Evolutionary conservation across 2,797 vertebrate genomes (phyloP).

Genomic region (Hemitrygon akajei): DNA sequence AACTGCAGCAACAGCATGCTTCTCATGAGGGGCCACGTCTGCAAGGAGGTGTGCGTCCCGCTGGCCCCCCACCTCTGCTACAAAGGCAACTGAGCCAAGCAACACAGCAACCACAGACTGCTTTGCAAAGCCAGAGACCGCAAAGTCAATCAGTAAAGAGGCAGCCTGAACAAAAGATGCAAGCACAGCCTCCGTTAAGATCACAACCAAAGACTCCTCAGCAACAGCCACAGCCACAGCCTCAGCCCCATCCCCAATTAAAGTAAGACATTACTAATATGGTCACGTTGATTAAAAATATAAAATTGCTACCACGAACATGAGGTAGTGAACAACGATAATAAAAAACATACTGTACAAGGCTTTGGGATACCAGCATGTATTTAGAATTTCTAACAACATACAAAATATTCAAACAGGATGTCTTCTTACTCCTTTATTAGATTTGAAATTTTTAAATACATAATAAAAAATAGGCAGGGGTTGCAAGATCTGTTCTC

Average conservation of each 20-base stretch:
- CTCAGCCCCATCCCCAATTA: constrained; percentile 82
- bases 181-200: constrained; percentile 57
- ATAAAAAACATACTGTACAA: background rate
- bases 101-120: constrained; percentile 68
- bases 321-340: background rate
- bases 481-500: background rate
- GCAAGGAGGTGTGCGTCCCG: constrained; percentile 55
- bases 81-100: constrained; percentile 64
- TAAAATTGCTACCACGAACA: background rate
- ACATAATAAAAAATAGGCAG: background rate
- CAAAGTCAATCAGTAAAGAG: constrained; percentile 22
- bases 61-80: constrained; percentile 64
- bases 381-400: background rate
- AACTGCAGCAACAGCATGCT: constrained; percentile 57
- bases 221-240: constrained; percentile 75
- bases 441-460: background rate
- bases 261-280: constrained; percentile 73
- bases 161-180: constrained; percentile 48
- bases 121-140: background rate
- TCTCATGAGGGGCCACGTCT: constrained; percentile 62
- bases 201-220: constrained; percentile 49
- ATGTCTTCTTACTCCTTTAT: background rate
- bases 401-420: background rate
- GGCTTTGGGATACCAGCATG: background rate
- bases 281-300: background rate